These are phyloP conservation scores for Philereme transversata DNA, from an alignment of 2,888 invertebrate genomes.

Conservation along the genomic window DNA sequence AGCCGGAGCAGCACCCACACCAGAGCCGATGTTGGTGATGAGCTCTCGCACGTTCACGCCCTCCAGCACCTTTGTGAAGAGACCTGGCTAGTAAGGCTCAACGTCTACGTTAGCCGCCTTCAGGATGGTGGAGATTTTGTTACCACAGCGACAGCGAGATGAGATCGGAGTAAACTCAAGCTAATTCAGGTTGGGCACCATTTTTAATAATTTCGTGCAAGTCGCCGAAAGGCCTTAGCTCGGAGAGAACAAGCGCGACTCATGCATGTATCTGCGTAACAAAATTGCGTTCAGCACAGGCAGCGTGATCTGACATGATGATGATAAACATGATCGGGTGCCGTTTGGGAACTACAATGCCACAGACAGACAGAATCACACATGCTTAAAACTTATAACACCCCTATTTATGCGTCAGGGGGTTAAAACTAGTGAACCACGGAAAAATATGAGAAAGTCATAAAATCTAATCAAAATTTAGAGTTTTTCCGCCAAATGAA, in stretches of 20 bases:
- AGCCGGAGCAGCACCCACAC: slow-evolving; percentile 93
- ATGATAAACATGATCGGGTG: too few relatives aligned
- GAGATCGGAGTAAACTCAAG: slow-evolving; percentile 98
- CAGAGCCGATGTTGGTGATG: slow-evolving; percentile 96
- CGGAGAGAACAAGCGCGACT: slow-evolving; percentile 94
- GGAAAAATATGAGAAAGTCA: too few relatives aligned
- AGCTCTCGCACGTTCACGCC: slow-evolving; percentile 96
- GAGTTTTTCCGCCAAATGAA: too few relatives aligned
- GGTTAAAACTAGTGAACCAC: too few relatives aligned
- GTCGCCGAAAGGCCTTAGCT: slow-evolving; percentile 98
- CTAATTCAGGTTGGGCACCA: slow-evolving; percentile 97
- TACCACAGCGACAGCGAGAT: slow-evolving; percentile 99
- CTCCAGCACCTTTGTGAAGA: slow-evolving; percentile 98
- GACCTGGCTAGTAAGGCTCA: slow-evolving; percentile 99
- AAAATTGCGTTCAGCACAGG: too few relatives aligned
- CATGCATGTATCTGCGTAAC: too few relatives aligned
- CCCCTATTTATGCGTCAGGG: too few relatives aligned
- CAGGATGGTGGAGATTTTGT: slow-evolving; percentile 98
- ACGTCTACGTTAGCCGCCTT: slow-evolving; percentile 98
- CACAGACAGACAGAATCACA: too few relatives aligned
- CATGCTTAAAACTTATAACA: too few relatives aligned
- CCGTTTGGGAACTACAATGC: too few relatives aligned
- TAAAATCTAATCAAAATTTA: too few relatives aligned
- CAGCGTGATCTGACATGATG: too few relatives aligned
- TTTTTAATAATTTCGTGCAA: slow-evolving; percentile 89